Evolutionary conservation across 2,888 invertebrate genomes (phyloP), one percentile per base, ranked within the genome.

Genomic region (Pollenia labialis): DNA sequence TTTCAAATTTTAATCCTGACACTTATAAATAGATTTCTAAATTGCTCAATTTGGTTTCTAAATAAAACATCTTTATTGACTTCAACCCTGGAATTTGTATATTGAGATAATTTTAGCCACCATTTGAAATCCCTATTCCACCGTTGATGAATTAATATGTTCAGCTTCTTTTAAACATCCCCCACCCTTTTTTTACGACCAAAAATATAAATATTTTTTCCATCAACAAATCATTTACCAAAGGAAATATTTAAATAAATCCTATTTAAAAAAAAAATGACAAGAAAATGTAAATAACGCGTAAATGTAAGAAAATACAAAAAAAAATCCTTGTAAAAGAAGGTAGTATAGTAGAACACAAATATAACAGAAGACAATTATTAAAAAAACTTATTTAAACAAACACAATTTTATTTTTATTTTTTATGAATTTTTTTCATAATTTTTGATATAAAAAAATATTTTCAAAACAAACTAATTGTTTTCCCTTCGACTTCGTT

Each of bases 101-200:
- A 81, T 84, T 81, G 81, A 84, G 83, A 86, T 88, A 82, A 87
- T 88, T 88, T 88, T 81, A 86, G n/a, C 88, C 90, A 89, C 90
- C 90, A 92, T 91, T 92, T 90, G 89, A 90, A 89, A 90, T 90
- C 89, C 91, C 90, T 91, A 91, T 90, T 91, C 90, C 89, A 90
- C 89, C 89, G 89, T 90, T 88, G 88, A 90, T 89, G 88, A 89
- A 90, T 88, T 84, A 87, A 82, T 81, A 71, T 82, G 74, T 69
- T 66, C 60, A 85, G 60, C 87, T 83, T 85, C 88, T 56, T 54
- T 42, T 74, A 69, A 48, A 12, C 18, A 50, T 56, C 64, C 68
- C 72, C 72, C 66, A 32, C 16, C 52, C 18, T 10, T n/a, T 6
- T 40, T 7, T 46, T 16, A 6, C 12, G 18, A 40, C 9, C n/a